These are phyloP conservation scores for Alligator mississippiensis DNA, from an alignment of 2,113 vertebrate genomes.

Conservation along the genomic window DNA sequence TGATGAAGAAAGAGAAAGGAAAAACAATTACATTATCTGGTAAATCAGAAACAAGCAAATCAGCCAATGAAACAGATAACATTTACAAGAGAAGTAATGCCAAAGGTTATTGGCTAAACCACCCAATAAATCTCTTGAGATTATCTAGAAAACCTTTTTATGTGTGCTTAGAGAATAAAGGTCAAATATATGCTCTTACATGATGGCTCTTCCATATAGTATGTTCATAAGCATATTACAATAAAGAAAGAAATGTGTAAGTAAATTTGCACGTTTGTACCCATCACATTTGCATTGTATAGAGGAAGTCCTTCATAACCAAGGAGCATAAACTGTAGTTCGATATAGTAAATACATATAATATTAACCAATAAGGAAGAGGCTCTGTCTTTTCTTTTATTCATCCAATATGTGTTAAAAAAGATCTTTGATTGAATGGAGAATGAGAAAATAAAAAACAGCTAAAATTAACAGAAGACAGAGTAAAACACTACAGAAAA, in stretches of 20 bases:
- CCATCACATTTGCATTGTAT: not conserved
- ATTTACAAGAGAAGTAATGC: not conserved
- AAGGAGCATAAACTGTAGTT: not conserved
- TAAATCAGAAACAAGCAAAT: not conserved
- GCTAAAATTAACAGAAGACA: not conserved
- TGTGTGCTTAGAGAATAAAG: not conserved
- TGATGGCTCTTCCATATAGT: not conserved
- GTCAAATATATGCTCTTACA: not conserved
- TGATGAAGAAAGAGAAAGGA: not conserved
- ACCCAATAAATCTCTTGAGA: not conserved
- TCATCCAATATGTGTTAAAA: not conserved
- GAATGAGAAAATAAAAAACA: not conserved
- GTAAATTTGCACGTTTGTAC: not conserved
- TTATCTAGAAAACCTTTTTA: not conserved
- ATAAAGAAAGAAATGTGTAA: not conserved
- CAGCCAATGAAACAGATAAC: not conserved
- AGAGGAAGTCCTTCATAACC: not conserved
- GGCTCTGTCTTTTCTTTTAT: not conserved
- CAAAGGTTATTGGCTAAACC: not conserved
- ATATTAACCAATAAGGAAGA: not conserved
- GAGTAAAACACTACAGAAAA: not conserved
- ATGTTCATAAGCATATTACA: not conserved
- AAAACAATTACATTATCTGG: not conserved
- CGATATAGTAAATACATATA: not conserved
- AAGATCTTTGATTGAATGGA: not conserved